These are phyloP conservation scores for Rhabdophis nuchalis DNA, from an alignment of 2,797 vertebrate species.

Conservation along the genomic window DNA sequence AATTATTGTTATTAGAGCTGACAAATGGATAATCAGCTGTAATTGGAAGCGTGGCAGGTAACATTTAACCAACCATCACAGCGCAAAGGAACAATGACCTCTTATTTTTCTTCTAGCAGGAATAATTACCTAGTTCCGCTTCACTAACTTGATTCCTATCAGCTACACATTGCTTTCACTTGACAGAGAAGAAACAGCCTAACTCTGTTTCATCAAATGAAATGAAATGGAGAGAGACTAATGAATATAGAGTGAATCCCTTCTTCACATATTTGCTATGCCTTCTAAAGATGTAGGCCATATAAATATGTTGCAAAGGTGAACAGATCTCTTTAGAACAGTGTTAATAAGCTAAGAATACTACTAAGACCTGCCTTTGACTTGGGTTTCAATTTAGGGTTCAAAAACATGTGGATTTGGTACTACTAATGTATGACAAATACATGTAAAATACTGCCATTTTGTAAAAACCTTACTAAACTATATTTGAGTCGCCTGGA, in stretches of 20 bases:
- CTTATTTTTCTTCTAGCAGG: conserved; percentile 33
- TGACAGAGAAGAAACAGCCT: not conserved
- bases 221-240: conserved; percentile 14
- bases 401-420: not conserved
- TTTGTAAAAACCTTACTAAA: not conserved
- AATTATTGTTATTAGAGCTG: conserved; percentile 32
- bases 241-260: not conserved
- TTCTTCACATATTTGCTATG: not conserved
- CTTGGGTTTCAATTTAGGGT: not conserved
- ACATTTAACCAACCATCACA: conserved; percentile 22
- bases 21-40: conserved; percentile 19
- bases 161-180: conserved; percentile 11
- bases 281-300: not conserved
- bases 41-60: conserved; percentile 38
- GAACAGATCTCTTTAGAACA: not conserved
- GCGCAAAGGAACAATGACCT: conserved; percentile 12
- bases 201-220: conserved; percentile 3
- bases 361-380: not conserved
- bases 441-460: not conserved
- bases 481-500: not conserved
- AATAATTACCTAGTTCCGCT: conserved; percentile 23
- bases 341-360: not conserved
- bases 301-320: not conserved
- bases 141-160: conserved; percentile 12
- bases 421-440: not conserved